Evolutionary conservation across 2,888 invertebrate genomes (phyloP).

Genomic region (Scaptomyza polygonia): DNA sequence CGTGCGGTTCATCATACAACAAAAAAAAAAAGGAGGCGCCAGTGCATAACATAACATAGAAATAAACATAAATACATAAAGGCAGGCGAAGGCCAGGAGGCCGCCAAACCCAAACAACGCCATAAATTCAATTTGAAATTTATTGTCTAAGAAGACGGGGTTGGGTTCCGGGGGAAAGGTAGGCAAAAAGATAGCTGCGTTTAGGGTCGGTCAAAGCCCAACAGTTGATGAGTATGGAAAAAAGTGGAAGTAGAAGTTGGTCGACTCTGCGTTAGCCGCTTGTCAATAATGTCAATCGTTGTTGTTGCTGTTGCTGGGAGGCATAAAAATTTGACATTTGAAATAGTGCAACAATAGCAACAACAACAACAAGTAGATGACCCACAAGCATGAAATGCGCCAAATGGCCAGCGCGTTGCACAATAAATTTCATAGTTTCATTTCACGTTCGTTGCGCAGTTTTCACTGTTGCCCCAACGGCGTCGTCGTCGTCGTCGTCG

Average conservation of each 20-base stretch:
- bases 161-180: not conserved
- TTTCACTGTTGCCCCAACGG: constrained; percentile 22
- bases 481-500: constrained; percentile 3
- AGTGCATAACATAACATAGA: constrained; percentile 66
- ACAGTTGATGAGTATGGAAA: constrained; percentile 40
- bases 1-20: constrained; percentile 54
- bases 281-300: constrained; percentile 71
- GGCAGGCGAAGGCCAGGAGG: constrained; percentile 16
- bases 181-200: constrained; percentile 22
- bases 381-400: constrained; percentile 44
- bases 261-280: constrained; percentile 34
- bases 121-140: constrained; percentile 77
- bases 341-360: constrained; percentile 48
- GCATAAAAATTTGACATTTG: constrained; percentile 64
- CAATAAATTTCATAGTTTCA: constrained; percentile 62
- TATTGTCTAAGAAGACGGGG: constrained; percentile 51
- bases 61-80: constrained; percentile 73
- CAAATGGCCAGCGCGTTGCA: constrained; percentile 34
- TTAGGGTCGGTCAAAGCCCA: constrained; percentile 24
- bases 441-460: constrained; percentile 38
- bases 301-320: constrained; percentile 26
- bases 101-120: constrained; percentile 50
- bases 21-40: constrained; percentile 51
- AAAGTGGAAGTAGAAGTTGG: constrained; percentile 30
- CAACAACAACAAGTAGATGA: constrained; percentile 28